A percentile compares a stretch with the other conserved stretches of the same genome.
Evolutionary conservation across 37 sponge, comb jelly and placozoan species (phyloP).

Genomic region (Cliona cf. orientalis): DNA sequence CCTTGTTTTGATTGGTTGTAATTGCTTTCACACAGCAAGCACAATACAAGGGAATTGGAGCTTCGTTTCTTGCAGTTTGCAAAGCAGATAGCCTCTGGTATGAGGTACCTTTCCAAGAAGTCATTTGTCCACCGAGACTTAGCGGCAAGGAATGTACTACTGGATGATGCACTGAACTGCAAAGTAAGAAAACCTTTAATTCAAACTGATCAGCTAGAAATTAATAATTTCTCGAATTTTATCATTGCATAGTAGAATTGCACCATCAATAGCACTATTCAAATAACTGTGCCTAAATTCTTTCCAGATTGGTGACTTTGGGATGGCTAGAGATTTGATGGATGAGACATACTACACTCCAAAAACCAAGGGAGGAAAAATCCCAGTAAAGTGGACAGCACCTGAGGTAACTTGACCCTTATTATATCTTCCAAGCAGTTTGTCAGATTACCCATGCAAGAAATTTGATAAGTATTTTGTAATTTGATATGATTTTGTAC

Average conservation of each 20-base stretch:
- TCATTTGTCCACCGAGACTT: slow-evolving; percentile 65
- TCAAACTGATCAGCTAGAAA: too few relatives aligned
- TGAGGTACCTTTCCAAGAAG: slow-evolving; percentile 57
- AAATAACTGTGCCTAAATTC: too few relatives aligned
- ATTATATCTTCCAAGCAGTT: too few relatives aligned
- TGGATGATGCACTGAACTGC: slow-evolving; percentile 49
- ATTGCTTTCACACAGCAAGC: too few relatives aligned
- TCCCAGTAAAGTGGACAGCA: slow-evolving; percentile 79
- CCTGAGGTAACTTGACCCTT: too few relatives aligned
- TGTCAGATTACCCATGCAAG: too few relatives aligned
- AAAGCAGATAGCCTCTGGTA: slow-evolving; percentile 59
- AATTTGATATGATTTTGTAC: background rate
- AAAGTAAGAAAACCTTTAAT: slow-evolving; percentile 53
- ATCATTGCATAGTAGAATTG: too few relatives aligned
- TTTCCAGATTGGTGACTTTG: slow-evolving; percentile 72
- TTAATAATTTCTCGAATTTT: too few relatives aligned
- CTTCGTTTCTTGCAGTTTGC: slow-evolving; percentile 44
- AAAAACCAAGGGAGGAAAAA: slow-evolving; percentile 31
- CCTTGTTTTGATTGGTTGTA: too few relatives aligned
- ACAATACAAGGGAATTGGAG: background rate
- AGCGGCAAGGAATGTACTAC: slow-evolving; percentile 60
- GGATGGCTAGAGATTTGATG: slow-evolving; percentile 59
- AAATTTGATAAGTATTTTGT: too few relatives aligned
- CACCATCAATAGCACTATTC: too few relatives aligned
- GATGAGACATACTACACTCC: slow-evolving; percentile 49